phyloP scores from a whole-genome alignment of 1,140 invertebrate genomes.

The Plectus sambesii region DNA sequence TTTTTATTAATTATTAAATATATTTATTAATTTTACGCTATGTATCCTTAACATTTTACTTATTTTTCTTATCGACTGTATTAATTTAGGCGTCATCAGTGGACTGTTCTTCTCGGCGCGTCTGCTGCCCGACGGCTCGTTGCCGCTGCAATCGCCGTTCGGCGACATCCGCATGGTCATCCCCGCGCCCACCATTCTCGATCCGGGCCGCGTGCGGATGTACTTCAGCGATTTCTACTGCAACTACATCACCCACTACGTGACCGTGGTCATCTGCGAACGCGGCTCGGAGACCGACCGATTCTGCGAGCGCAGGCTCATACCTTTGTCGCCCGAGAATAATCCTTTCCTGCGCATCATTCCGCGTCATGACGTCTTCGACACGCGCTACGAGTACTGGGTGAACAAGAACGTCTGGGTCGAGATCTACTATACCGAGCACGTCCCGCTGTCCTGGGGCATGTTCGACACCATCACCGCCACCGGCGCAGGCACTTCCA shows the following conservation, averaged over 20 bases:
- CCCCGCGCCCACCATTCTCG: slow-evolving; percentile 12
- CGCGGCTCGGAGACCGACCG: slow-evolving; percentile 25
- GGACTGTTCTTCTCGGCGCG: slow-evolving; percentile 31
- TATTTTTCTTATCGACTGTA: too few relatives aligned
- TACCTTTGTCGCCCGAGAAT: slow-evolving; percentile 18
- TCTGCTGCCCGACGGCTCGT: slow-evolving; percentile 14
- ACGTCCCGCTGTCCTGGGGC: slow-evolving; percentile 27
- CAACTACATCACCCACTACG: slow-evolving; percentile 23
- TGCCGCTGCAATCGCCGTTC: slow-evolving; percentile 22
- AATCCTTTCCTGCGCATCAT: slow-evolving; percentile 30
- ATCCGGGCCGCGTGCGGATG: slow-evolving; percentile 19
- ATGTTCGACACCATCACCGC: slow-evolving; percentile 21
- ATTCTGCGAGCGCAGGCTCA: slow-evolving; percentile 24
- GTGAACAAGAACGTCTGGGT: slow-evolving; percentile 33
- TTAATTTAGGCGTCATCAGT: slow-evolving; percentile 20
- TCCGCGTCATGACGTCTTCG: slow-evolving; percentile 2
- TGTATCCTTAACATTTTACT: too few relatives aligned
- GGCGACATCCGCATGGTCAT: slow-evolving; percentile 26
- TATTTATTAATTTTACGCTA: too few relatives aligned
- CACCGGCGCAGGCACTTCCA: slow-evolving; percentile 26
- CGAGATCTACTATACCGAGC: slow-evolving; percentile 40
- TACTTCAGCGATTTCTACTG: slow-evolving; percentile 31
- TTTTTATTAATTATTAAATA: too few relatives aligned
- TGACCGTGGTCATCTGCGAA: slow-evolving; percentile 22
- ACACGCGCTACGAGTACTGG: slow-evolving; percentile 23